Evolutionary conservation across 2,888 invertebrate species (phyloP).

Genomic region (Leptarthrus brevirostris): DNA sequence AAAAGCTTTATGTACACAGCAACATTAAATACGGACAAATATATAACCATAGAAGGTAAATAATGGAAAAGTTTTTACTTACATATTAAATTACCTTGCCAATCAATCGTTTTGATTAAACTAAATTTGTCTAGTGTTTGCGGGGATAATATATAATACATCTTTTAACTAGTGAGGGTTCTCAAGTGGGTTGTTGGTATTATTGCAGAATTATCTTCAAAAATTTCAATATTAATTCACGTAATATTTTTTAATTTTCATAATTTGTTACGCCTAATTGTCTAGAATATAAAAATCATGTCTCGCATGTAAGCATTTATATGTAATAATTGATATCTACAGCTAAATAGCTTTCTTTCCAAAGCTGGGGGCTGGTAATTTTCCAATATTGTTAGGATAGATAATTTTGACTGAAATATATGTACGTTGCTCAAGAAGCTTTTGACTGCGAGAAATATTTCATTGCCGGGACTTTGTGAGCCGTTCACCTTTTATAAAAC

Average conservation of each 20-base stretch:
- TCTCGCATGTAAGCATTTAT: conserved; percentile 15
- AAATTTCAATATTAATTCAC: conserved; percentile 23
- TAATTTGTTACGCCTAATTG: background rate
- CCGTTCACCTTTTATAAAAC: conserved; percentile 16
- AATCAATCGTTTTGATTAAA: conserved; percentile 4
- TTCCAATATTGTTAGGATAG: too few species aligned
- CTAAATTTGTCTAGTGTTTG: conserved; percentile 18
- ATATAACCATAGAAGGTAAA: background rate
- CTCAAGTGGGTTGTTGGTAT: background rate
- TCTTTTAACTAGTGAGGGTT: conserved; percentile 5
- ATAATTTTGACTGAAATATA: too few species aligned
- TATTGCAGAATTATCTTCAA: conserved; percentile 26
- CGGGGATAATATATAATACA: conserved; percentile 8
- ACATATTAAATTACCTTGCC: background rate
- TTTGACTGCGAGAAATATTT: too few species aligned
- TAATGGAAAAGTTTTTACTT: conserved; percentile 5
- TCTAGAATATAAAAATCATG: conserved; percentile 24
- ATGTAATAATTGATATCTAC: background rate
- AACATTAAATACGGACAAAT: conserved; percentile 23
- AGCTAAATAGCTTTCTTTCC: background rate
- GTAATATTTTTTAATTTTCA: background rate
- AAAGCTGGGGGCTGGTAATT: too few species aligned
- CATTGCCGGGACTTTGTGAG: conserved; percentile 10
- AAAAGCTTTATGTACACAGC: conserved; percentile 33
- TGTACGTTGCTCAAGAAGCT: too few species aligned